A percentile compares a stretch with the other conserved stretches of the same genome.
These are phyloP conservation scores for Atethmia centrago DNA, from an alignment of 2,888 invertebrate genomes.

Conservation along the genomic window DNA sequence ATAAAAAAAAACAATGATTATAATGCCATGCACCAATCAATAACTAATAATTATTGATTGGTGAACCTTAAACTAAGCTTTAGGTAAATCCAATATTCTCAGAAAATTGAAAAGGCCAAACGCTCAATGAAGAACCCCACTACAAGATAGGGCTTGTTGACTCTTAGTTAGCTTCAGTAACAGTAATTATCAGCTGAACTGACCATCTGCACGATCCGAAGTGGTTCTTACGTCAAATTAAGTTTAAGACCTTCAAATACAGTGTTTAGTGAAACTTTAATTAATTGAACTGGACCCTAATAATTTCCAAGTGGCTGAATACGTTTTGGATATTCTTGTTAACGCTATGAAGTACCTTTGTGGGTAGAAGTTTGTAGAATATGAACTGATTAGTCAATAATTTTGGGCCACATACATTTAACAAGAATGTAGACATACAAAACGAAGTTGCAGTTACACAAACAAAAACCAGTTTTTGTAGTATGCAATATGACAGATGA, in stretches of 20 bases:
- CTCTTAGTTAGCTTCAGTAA: conserved; percentile 17
- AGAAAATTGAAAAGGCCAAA: conserved; percentile 6
- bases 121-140: neutral
- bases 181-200: conserved; percentile 32
- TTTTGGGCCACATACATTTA: neutral
- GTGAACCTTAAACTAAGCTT: conserved; percentile 6
- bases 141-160: conserved; percentile 17
- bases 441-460: too few species aligned
- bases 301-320: conserved; percentile 73
- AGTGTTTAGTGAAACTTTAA: conserved; percentile 77
- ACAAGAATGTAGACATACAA: too few species aligned
- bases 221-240: conserved; percentile 49
- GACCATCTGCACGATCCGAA: conserved; percentile 28
- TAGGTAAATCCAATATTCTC: neutral
- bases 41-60: too few species aligned
- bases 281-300: conserved; percentile 76
- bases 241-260: conserved; percentile 65
- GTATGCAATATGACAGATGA: too few species aligned
- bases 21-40: too few species aligned
- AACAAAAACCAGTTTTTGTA: too few species aligned
- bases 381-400: conserved; percentile 30
- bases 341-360: conserved; percentile 45
- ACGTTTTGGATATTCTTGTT: conserved; percentile 59
- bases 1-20: too few species aligned
- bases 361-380: conserved; percentile 36